phyloP scores from a whole-genome alignment of 2,888 invertebrate species.

The Allolobophora icterica region DNA sequence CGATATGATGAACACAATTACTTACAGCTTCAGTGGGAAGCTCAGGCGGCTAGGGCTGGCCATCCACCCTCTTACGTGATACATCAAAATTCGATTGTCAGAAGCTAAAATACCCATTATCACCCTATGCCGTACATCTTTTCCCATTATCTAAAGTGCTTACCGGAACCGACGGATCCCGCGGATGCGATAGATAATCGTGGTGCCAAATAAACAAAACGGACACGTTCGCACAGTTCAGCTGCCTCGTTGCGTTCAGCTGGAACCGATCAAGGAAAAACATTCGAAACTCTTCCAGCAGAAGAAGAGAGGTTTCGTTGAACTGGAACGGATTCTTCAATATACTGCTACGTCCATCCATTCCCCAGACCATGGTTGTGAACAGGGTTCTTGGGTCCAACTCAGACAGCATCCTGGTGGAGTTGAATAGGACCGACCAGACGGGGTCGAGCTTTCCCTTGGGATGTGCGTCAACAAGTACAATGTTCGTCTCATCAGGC shows the following conservation, averaged over 20 bases:
- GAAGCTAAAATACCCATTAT: too few relatives aligned
- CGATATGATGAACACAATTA: too few relatives aligned
- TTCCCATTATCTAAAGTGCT: too few relatives aligned
- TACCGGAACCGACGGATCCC: conserved; percentile 59
- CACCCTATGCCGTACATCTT: too few relatives aligned
- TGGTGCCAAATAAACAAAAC: conserved; percentile 60
- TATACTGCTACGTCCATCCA: conserved; percentile 59
- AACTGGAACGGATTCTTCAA: conserved; percentile 55
- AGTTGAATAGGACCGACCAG: conserved; percentile 59
- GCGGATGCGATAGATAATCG: conserved; percentile 63
- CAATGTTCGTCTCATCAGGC: conserved; percentile 50
- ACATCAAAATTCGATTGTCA: too few relatives aligned
- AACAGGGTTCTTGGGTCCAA: too few relatives aligned
- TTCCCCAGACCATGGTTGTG: conserved; percentile 58
- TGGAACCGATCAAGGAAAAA: conserved; percentile 55
- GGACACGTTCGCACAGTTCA: conserved; percentile 54
- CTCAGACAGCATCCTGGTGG: conserved; percentile 51
- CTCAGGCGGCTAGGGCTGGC: too few relatives aligned
- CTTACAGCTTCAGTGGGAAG: too few relatives aligned
- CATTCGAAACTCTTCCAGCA: conserved; percentile 57
- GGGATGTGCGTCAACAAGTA: too few relatives aligned
- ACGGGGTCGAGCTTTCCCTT: conserved; percentile 59
- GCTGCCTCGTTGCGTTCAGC: conserved; percentile 34
- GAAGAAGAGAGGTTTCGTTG: conserved; percentile 27
- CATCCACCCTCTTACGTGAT: too few relatives aligned